A percentile compares a stretch with the other conserved stretches of the same genome.
phyloP scores from a whole-genome alignment of 2,113 vertebrate species.

The Egretta garzetta region DNA sequence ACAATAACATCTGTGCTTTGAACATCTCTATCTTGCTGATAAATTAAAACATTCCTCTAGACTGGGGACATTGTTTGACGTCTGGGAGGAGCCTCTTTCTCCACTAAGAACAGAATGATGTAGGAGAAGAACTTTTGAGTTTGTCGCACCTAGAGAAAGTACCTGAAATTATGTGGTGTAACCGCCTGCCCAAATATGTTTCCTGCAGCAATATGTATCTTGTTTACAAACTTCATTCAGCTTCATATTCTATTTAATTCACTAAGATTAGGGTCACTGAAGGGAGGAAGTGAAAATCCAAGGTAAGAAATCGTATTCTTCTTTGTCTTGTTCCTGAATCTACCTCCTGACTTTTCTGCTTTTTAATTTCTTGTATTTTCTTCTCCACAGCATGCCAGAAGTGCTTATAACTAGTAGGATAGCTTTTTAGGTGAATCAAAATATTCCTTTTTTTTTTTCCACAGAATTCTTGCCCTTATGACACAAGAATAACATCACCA shows the following conservation, averaged over 20 bases:
- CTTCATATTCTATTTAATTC: neutral
- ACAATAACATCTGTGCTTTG: neutral
- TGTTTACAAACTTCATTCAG: neutral
- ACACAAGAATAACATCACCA: neutral
- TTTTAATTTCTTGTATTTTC: neutral
- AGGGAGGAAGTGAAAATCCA: neutral
- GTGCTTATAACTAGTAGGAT: neutral
- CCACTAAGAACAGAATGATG: neutral
- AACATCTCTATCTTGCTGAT: neutral
- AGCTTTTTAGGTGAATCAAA: neutral
- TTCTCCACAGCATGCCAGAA: neutral
- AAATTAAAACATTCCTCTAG: neutral
- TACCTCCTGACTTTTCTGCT: neutral
- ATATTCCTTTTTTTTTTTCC: neutral
- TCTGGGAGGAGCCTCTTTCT: neutral
- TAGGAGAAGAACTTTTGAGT: neutral
- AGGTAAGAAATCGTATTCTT: neutral
- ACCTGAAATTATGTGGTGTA: neutral
- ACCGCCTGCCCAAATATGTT: neutral
- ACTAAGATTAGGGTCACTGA: neutral
- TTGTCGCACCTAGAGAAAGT: neutral
- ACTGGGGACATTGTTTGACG: neutral
- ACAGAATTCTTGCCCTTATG: neutral
- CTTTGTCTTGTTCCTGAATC: neutral
- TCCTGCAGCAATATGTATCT: neutral